Conservation (phyloP, 1,140 invertebrate species). For the Ostrea denselamellosa region DNA sequence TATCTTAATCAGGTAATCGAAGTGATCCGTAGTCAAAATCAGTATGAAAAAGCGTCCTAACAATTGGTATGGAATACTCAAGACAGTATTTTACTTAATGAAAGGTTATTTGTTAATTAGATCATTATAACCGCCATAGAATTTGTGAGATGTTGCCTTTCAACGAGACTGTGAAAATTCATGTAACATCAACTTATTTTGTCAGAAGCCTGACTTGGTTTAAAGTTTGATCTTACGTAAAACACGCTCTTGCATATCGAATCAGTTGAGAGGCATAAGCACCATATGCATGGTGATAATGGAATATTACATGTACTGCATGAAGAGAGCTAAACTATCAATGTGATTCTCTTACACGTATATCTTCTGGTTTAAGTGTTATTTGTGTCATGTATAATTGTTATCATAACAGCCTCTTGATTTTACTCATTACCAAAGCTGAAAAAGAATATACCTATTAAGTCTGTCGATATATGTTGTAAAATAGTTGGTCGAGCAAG, state of each 20-base stretch:
- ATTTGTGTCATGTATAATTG: background rate
- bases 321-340: background rate
- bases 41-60: background rate
- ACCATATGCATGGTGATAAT: background rate
- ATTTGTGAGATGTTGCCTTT: too few relatives aligned
- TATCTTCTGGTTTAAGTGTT: background rate
- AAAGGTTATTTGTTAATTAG: too few relatives aligned
- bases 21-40: background rate
- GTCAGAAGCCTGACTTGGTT: background rate
- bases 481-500: background rate
- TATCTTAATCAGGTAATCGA: background rate
- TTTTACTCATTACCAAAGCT: too few relatives aligned
- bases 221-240: background rate
- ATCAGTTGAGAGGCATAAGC: background rate
- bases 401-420: too few relatives aligned
- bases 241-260: background rate
- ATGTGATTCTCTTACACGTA: background rate
- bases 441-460: background rate
- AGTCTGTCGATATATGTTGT: constrained; percentile 15
- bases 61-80: background rate
- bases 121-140: too few relatives aligned
- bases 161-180: too few relatives aligned
- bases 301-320: background rate
- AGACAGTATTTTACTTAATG: too few relatives aligned
- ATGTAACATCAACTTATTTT: background rate